Percentiles rank a stretch among this genome's conserved stretches.
phyloP scores from a whole-genome alignment of 2,797 vertebrate species.

The Periophthalmus magnuspinnatus region DNA sequence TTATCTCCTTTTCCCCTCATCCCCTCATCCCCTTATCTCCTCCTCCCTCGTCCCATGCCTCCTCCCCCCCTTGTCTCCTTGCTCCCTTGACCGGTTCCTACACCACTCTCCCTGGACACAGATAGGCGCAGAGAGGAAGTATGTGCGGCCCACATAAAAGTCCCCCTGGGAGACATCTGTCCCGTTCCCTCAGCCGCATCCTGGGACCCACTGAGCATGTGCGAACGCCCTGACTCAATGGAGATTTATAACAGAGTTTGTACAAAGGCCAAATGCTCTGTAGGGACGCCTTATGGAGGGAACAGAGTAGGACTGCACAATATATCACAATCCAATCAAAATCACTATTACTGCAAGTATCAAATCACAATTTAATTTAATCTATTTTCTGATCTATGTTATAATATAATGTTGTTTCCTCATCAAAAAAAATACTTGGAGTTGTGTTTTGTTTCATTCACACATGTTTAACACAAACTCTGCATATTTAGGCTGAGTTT shows the following conservation, averaged over 20 bases:
- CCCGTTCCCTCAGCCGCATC: conserved; percentile 47
- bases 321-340: no score
- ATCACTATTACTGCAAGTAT: no score
- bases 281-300: no score
- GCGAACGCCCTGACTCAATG: conserved; percentile 39
- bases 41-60: conserved; percentile 31
- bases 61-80: conserved; percentile 34
- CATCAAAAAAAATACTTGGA: no score
- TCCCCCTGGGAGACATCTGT: conserved; percentile 70
- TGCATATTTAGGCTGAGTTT: no score
- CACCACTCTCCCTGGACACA: conserved; percentile 60
- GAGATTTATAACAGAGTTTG: conserved; percentile 65
- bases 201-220: conserved; percentile 57
- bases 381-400: no score
- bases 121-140: conserved; percentile 54
- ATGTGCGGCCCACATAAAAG: conserved; percentile 70
- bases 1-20: conserved; percentile 41
- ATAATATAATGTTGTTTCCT: no score
- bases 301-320: no score
- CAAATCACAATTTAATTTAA: no score
- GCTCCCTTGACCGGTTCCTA: conserved; percentile 35
- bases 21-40: conserved; percentile 38
- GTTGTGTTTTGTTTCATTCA: no score
- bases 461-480: no score
- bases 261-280: conserved; percentile 9